A percentile compares a stretch with the other conserved stretches of the same genome.
Conservation (phyloP, 2,113 vertebrate species). For the Sceloporus undulatus region DNA sequence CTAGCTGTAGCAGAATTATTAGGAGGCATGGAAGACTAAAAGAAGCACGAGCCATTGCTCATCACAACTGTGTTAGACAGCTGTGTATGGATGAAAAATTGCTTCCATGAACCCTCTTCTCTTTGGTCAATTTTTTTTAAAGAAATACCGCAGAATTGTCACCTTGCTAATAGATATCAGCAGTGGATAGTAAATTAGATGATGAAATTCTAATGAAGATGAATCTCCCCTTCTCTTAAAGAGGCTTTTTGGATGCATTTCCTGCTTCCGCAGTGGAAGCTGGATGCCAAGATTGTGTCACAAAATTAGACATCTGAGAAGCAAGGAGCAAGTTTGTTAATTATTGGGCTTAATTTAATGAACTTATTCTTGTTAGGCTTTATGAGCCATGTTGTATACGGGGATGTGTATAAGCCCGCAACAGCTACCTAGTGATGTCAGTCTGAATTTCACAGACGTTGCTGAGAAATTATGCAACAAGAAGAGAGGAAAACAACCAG, state of each 20-base stretch:
- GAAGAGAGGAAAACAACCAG: background rate
- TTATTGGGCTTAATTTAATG: conserved; percentile 82
- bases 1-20: background rate
- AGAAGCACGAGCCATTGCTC: background rate
- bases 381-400: conserved; percentile 73
- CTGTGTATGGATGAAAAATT: background rate
- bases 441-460: conserved; percentile 62
- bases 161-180: conserved; percentile 73
- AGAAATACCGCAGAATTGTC: conserved; percentile 18
- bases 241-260: conserved; percentile 79
- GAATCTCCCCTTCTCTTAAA: conserved; percentile 81
- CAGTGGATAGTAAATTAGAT: conserved; percentile 71
- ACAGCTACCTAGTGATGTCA: conserved; percentile 65
- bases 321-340: conserved; percentile 77
- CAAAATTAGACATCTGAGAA: conserved; percentile 76
- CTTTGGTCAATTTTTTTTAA: conserved; percentile 38
- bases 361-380: conserved; percentile 79
- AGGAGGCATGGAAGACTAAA: conserved; percentile 7
- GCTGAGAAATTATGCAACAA: conserved; percentile 49
- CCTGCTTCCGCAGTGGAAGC: conserved; percentile 76
- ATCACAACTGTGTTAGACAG: background rate
- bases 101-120: background rate
- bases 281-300: conserved; percentile 80
- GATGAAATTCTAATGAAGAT: conserved; percentile 85
- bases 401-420: conserved; percentile 66